A percentile compares a stretch with the other conserved stretches of the same genome.
phyloP scores from a whole-genome alignment of 2,113 vertebrate genomes.

The Pogona vitticeps region DNA sequence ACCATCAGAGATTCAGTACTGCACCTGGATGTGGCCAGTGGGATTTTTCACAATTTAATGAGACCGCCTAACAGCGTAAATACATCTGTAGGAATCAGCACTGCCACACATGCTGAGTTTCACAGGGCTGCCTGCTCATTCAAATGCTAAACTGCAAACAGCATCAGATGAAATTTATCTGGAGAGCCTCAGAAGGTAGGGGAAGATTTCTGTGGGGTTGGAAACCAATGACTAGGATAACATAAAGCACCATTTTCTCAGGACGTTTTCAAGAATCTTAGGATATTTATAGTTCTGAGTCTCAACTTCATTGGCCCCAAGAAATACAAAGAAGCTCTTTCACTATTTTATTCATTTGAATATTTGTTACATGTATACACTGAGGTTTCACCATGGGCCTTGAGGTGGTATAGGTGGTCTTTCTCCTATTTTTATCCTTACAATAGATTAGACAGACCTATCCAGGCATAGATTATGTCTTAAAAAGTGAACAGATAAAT shows the following conservation, averaged over 20 bases:
- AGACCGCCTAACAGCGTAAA: slow-evolving; percentile 5
- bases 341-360: not conserved
- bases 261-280: not conserved
- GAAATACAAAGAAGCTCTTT: not conserved
- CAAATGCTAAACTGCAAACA: not conserved
- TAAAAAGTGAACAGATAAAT: too few relatives aligned
- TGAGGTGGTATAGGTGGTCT: too few relatives aligned
- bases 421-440: not conserved
- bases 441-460: not conserved
- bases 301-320: too few relatives aligned
- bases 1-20: slow-evolving; percentile 6
- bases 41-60: slow-evolving; percentile 28
- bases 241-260: not conserved
- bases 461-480: too few relatives aligned
- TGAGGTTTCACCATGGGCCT: not conserved
- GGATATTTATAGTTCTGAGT: not conserved
- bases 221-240: not conserved
- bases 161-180: slow-evolving; percentile 1
- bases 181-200: slow-evolving; percentile 1
- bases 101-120: slow-evolving; percentile 11
- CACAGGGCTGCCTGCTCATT: not conserved
- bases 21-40: not conserved
- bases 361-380: not conserved
- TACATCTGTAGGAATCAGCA: not conserved
- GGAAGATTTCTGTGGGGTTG: not conserved